Evolutionary conservation across 2,113 vertebrate species (phyloP).

Genomic region (Acrocephalus kingi): DNA sequence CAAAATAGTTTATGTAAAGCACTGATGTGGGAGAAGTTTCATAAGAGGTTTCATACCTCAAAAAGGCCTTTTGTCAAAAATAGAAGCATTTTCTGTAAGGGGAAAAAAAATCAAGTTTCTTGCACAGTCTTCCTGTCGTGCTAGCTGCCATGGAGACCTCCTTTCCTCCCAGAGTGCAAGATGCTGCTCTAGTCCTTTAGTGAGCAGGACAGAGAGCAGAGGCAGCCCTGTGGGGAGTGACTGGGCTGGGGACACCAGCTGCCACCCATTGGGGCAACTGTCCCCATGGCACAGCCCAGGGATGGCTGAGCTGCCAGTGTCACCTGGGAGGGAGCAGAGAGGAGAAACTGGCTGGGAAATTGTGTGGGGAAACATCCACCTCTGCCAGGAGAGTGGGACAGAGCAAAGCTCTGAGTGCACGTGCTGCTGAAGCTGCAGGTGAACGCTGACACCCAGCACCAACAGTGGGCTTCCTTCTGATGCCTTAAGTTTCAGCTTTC

Average conservation of each 20-base stretch:
- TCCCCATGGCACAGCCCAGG: not conserved
- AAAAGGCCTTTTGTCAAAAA: conserved; percentile 59
- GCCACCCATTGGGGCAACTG: not conserved
- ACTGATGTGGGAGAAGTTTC: conserved; percentile 58
- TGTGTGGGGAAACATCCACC: not conserved
- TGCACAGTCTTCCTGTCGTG: not conserved
- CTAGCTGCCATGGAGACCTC: conserved; percentile 48
- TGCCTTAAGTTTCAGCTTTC: no score
- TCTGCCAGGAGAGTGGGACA: not conserved
- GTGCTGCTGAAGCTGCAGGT: not conserved
- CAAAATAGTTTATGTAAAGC: conserved; percentile 54
- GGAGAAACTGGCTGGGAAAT: not conserved
- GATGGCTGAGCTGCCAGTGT: accelerated
- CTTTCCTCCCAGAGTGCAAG: not conserved
- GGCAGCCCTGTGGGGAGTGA: not conserved
- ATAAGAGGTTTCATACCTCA: conserved; percentile 58
- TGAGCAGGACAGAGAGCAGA: not conserved
- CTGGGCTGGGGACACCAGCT: not conserved
- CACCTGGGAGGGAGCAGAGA: not conserved
- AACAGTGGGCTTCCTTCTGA: no score
- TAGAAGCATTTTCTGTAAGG: conserved; percentile 38
- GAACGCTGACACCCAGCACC: not conserved
- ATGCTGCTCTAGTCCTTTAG: not conserved
- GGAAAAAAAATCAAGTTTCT: not conserved
- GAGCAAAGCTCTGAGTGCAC: accelerated